phyloP scores from a whole-genome alignment of 2,888 invertebrate species.

The Andrena chrysosceles region DNA sequence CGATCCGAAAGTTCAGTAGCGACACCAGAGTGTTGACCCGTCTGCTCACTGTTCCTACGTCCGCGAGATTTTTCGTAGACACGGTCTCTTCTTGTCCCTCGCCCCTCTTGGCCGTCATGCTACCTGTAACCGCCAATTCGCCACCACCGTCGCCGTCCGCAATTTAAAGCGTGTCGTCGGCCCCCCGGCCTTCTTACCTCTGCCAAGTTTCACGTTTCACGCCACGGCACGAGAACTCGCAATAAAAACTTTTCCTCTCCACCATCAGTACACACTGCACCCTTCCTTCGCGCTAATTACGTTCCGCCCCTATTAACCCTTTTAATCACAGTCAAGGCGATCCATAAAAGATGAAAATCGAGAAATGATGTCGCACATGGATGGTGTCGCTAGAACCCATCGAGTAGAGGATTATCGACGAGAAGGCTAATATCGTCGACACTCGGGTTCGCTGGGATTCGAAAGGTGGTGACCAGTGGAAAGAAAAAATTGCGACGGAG shows the following conservation, averaged over 20 bases:
- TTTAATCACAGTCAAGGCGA: too few relatives aligned
- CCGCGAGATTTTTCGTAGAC: conserved; percentile 34
- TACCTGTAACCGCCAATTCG: conserved; percentile 58
- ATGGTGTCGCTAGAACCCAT: background rate
- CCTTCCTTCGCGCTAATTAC: conserved; percentile 12
- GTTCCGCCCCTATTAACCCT: background rate
- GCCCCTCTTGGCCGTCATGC: conserved; percentile 43
- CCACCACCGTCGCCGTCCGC: conserved; percentile 30
- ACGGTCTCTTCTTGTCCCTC: background rate
- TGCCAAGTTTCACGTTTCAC: conserved; percentile 54
- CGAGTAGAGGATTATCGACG: background rate
- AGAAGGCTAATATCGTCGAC: background rate
- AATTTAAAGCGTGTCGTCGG: conserved; percentile 59
- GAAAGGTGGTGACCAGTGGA: background rate
- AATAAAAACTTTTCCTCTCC: conserved; percentile 52
- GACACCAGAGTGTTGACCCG: conserved; percentile 51
- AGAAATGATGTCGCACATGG: background rate
- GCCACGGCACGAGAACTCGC: conserved; percentile 9
- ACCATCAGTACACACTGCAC: conserved; percentile 7
- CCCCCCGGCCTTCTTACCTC: conserved; percentile 39
- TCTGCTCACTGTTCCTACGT: conserved; percentile 38
- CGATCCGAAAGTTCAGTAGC: conserved; percentile 59
- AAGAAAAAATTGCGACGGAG: conserved; percentile 7
- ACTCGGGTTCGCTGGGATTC: background rate
- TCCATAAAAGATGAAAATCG: background rate